A percentile compares a stretch with the other conserved stretches of the same genome.
Conservation (phyloP, 53 echinoderm and acorn worm genomes). For the Crossaster papposus region DNA sequence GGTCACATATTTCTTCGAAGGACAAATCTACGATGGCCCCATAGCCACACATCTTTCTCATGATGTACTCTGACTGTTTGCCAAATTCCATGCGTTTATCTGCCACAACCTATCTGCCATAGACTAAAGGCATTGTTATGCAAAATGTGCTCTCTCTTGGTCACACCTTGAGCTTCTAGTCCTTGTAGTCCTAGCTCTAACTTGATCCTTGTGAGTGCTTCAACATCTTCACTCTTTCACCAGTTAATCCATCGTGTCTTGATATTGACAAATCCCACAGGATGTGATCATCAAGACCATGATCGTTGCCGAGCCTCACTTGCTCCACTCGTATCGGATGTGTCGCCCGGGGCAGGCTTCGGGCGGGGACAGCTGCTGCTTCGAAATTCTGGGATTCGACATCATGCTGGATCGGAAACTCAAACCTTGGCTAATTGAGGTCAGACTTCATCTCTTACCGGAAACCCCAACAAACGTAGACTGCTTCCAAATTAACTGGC, state of each 20-base stretch:
- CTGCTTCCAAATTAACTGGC: neutral
- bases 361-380: conserved; percentile 85
- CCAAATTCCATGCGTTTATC: no score
- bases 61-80: no score
- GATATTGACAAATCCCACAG: conserved; percentile 46
- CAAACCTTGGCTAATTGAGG: conserved; percentile 96
- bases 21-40: no score
- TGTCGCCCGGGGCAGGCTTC: conserved; percentile 80
- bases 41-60: no score
- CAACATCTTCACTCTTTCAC: no score
- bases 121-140: no score
- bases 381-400: conserved; percentile 95
- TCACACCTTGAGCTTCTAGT: no score
- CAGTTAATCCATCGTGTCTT: neutral
- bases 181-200: no score
- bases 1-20: no score
- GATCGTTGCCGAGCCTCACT: conserved; percentile 91
- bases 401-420: conserved; percentile 87
- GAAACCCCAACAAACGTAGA: neutral
- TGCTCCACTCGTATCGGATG: conserved; percentile 92
- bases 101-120: no score
- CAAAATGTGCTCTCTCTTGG: no score
- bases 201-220: no score
- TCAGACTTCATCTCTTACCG: conserved; percentile 23
- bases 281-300: conserved; percentile 94